Evolutionary conservation across 1,140 invertebrate species (phyloP), one percentile per base, ranked within the genome.

Genomic region (Papilio dardanus): DNA sequence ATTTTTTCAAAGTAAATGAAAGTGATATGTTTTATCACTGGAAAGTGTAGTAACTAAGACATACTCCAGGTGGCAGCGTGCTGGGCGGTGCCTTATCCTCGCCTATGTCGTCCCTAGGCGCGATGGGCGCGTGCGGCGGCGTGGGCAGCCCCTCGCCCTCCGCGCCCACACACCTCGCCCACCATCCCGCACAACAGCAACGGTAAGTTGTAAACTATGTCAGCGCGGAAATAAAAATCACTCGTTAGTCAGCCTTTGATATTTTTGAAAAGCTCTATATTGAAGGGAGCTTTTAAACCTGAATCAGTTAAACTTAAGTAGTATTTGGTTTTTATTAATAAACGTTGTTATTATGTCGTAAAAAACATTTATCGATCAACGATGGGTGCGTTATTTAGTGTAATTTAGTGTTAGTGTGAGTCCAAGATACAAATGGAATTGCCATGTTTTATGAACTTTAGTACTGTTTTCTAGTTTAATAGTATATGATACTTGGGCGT

Each of bases 1-100:
- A n/a, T n/a, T n/a, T n/a, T n/a, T n/a, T n/a, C n/a, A n/a, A n/a
- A n/a, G n/a, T n/a, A n/a, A n/a, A n/a, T n/a, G n/a, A n/a, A n/a
- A n/a, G n/a, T n/a, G n/a, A n/a, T n/a, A n/a, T n/a, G n/a, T n/a
- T n/a, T n/a, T n/a, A n/a, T n/a, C n/a, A n/a, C n/a, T n/a, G n/a
- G n/a, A n/a, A n/a, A n/a, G n/a, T n/a, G n/a, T n/a, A n/a, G n/a
- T n/a, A n/a, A n/a, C n/a, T n/a, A n/a, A n/a, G n/a, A n/a, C n/a
- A n/a, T n/a, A 42, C 19, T 21, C n/a, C 19, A 83, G 82, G 82
- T 67, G 80, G 74, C 75, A 88, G 89, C 12, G 88, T 93, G 16
- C 84, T 93, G 83, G 87, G 88, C 30, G 82, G 85, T 0, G 86
- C 92, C 0, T 86, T 94, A n/a, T n/a, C n/a, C n/a, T 94, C 93